phyloP scores from a whole-genome alignment of 2,113 vertebrate genomes.

The Epinephelus moara region DNA sequence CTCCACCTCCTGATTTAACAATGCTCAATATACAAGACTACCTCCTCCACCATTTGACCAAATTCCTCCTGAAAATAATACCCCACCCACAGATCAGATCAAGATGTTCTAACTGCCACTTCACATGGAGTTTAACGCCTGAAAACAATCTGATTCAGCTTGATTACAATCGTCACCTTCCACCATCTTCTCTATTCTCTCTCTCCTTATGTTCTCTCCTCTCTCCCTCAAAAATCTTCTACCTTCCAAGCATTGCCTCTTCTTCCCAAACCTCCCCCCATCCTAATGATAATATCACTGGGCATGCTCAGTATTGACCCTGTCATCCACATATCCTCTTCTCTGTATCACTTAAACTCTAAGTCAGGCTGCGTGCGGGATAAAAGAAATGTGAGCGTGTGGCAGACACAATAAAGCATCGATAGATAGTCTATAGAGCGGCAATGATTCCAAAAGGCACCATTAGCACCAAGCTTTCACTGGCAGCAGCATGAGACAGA shows the following conservation, averaged over 20 bases:
- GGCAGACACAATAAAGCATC: slow-evolving; percentile 6
- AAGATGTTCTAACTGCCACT: background rate
- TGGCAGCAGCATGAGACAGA: slow-evolving; percentile 53
- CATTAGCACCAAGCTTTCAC: slow-evolving; percentile 42
- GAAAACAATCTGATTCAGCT: background rate
- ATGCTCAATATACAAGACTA: background rate
- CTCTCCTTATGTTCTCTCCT: background rate
- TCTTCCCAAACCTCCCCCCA: background rate
- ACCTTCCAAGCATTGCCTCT: background rate
- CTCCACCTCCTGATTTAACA: background rate
- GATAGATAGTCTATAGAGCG: slow-evolving; percentile 1
- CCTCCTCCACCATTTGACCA: background rate
- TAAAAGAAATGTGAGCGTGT: background rate
- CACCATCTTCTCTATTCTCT: background rate
- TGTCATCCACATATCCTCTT: slow-evolving; percentile 26
- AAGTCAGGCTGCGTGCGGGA: background rate
- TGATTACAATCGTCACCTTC: no score
- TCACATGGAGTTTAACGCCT: background rate
- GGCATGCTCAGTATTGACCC: background rate
- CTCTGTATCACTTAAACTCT: slow-evolving; percentile 18
- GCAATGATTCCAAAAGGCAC: slow-evolving; percentile 26
- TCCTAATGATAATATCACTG: slow-evolving; percentile 10
- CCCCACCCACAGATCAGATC: background rate
- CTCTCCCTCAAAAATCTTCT: background rate
- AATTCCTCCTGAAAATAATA: background rate